Base-by-base conservation (phyloP, 2,797 vertebrate species). In the Myotis planiceps region DNA sequence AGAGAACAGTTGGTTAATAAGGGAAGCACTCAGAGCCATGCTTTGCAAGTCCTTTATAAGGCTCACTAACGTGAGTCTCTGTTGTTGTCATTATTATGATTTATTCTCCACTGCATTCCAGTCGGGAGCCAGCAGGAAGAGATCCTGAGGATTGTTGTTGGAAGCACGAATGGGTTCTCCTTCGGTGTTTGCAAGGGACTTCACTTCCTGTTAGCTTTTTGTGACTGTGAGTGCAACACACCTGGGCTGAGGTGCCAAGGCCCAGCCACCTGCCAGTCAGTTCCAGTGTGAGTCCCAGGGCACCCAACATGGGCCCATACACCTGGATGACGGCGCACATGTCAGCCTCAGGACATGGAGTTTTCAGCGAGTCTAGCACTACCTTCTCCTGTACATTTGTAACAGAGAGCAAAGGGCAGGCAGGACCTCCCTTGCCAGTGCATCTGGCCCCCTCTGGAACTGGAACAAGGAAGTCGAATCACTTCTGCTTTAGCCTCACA, bases 251-350 rank as follows among this genome's bases (percentile, higher is more conserved):
- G 14, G 32, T 13, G 14, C 5, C 45, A 60, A 58, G 16, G 9
- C 25, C 25, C 2, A 4, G 29, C 14, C n/a, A 10, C 34, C 18
- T 34, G 6, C n/a, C 37, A 6, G 27, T 32, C 29, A 6, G 23
- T 32, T 60, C 27, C 27, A 19, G 25, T 10, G 2, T 65, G 16
- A 29, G 0, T 29, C 69, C n/a, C 68, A 42, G 39, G 47, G 6
- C 5, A 16, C 19, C 32, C 3, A 0, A 0, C 0, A 2, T 8
- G 12, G 51, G 55, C 1, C 42, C n/a, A 3, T 32, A 29, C 25
- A 21, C 4, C 4, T 14, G 0, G 15, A 16, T 51, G 29, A 71
- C 4, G 51, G 23, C 21, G 4, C 7, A 27, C 2, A 7, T 27
- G 15, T 34, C 32, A 42, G 14, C 6, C 83, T 78, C 29, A 42